Base-by-base conservation (phyloP, 2,888 invertebrate genomes). In the Rhingia campestris region DNA sequence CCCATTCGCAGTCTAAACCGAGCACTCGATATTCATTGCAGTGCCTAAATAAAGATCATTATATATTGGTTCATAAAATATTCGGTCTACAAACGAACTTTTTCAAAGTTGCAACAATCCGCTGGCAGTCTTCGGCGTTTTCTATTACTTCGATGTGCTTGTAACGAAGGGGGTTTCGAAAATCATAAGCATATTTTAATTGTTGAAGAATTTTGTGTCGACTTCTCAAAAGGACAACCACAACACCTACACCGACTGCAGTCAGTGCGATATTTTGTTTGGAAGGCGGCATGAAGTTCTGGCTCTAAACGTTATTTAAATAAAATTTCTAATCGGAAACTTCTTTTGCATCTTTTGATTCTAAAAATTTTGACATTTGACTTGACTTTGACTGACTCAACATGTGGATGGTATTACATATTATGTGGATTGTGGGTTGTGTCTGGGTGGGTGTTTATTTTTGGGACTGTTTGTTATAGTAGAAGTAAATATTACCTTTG, bases 1-100 rank as follows among this genome's bases (percentile, higher is more conserved):
- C 94, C 96, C 96, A 96, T 91, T 96, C 96, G 90, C 96, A 96
- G 89, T 96, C 96, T 88, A 96, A 94, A 5, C 96, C 96, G 41
- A 96, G 88, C 0, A 95, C 94, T 88, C 90, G 90, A 51, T 92
- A 91, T 7, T 88, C 81, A 43, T 86, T 76, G 61, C 89, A 89
- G 88, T 92, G 89, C 10, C 90, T 90, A 80, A 86, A 30, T 5
- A 35, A 51, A 72, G 56, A 58, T 22, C 37, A 35, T 30, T 41
- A 22, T 53, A 0, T 33, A 4, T 30, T 5, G 10, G 9, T 30
- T 2, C 30, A 30, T 22, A 49, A 14, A 9, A 12, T 7, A 35
- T 30, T 14, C 33, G 3, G n/a, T 49, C 14, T 22, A 22, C 4
- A 30, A 30, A 72, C 88, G 88, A 72, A 92, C 92, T 86, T 88